Base-by-base conservation (phyloP, 2,888 invertebrate species). In the Rugalucina vietnamica region DNA sequence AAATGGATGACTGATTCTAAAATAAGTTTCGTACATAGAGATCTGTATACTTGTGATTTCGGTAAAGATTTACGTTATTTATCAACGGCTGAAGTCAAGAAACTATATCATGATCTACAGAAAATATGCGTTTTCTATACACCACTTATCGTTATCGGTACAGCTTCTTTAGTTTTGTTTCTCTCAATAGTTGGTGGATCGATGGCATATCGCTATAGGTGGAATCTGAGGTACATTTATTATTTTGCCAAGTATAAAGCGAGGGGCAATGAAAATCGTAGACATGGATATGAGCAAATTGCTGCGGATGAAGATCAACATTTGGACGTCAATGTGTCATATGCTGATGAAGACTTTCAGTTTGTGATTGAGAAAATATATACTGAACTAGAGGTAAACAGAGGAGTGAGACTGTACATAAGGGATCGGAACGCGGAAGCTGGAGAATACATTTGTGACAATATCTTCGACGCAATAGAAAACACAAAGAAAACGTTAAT, bases 231-330 rank as follows among this genome's bases (percentile, higher is more conserved):
- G 3, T 84, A 84, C 39, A 77, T 84, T 37, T 84, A 81, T 71
- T 84, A 84, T 50, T 81, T 78, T 4, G 75, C 81, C 3, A 84
- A 81, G 34, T 39, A 76, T 18, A 29, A 76, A 49, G 57, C 73
- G 54, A 75, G 79, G 32, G 82, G 60, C 12, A n/a, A n/a, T n/a
- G n/a, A n/a, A n/a, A n/a, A n/a, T n/a, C n/a, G n/a, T n/a, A n/a
- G n/a, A n/a, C n/a, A n/a, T n/a, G n/a, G n/a, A n/a, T 43, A 43
- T 18, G 82, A 86, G 69, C 82, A 60, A 2, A 82, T 84, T 73
- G 65, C 86, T 34, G 85, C 88, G 12, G 84, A 86, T 57, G 77
- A 82, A 24, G 77, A 82, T 37, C 75, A 81, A 70, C 81, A 86
- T 24, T 50, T 21, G n/a, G 82, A 86, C 70, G 84, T 71, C 4